Percentiles rank a stretch among this genome's conserved stretches.
phyloP scores from a whole-genome alignment of 2,797 vertebrate genomes.

The Myripristis jacobus region DNA sequence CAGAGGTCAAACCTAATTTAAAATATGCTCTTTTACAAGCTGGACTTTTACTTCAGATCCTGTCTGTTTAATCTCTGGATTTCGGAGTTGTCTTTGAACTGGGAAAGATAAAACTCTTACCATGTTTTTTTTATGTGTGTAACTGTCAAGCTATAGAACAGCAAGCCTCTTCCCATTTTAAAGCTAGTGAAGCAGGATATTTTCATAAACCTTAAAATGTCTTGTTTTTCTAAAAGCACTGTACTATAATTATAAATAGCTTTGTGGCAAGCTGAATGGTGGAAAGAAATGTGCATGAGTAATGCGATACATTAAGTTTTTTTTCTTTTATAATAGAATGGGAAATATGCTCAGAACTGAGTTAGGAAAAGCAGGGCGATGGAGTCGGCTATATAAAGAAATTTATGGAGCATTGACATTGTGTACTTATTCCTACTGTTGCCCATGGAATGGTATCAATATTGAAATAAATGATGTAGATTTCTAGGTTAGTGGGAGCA shows the following conservation, averaged over 20 bases:
- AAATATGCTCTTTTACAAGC: conserved; percentile 22
- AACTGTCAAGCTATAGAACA: conserved; percentile 43
- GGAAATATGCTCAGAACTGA: conserved; percentile 67
- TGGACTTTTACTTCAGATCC: conserved; percentile 51
- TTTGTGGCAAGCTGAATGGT: conserved; percentile 72
- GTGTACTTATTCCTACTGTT: conserved; percentile 45
- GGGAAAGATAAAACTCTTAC: conserved; percentile 30
- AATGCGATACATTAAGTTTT: conserved; percentile 59
- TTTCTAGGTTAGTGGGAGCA: conserved; percentile 41
- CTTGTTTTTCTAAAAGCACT: conserved; percentile 82
- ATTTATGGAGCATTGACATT: conserved; percentile 43
- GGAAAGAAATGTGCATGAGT: conserved; percentile 75
- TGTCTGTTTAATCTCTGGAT: conserved; percentile 50
- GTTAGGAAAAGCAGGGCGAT: conserved; percentile 65
- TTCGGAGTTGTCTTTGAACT: conserved; percentile 41
- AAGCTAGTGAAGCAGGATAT: conserved; percentile 75
- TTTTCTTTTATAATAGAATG: conserved; percentile 48
- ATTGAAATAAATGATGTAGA: conserved; percentile 35
- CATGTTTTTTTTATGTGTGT: conserved; percentile 53
- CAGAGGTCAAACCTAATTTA: conserved; percentile 16
- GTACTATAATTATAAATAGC: conserved; percentile 85
- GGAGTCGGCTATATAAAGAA: conserved; percentile 29
- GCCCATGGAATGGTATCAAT: conserved; percentile 35
- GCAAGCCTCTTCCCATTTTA: conserved; percentile 65
- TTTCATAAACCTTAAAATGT: conserved; percentile 78